Conservation (phyloP, 2,888 invertebrate species). For the Tanypteryx hageni region DNA sequence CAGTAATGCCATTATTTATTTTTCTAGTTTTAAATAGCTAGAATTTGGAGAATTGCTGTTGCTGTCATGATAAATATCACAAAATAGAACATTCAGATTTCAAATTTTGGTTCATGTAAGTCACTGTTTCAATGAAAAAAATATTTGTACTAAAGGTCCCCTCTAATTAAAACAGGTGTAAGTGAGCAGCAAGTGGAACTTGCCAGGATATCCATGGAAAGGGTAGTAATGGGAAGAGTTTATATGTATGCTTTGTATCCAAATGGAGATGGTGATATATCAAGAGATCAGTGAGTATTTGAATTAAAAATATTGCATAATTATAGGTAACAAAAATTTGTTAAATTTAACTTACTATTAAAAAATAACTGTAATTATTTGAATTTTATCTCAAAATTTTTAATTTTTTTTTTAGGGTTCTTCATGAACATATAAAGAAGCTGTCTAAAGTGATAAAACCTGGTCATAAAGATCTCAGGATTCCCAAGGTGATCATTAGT, state of each 20-base stretch:
- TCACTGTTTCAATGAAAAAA: no score
- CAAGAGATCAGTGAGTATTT: constrained; percentile 88
- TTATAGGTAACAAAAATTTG: background rate
- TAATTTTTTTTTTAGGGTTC: constrained; percentile 79
- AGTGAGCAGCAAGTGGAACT: constrained; percentile 84
- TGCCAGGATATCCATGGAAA: constrained; percentile 90
- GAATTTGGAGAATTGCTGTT: no score
- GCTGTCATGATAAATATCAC: no score
- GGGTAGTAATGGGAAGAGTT: constrained; percentile 92
- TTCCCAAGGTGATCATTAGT: constrained; percentile 79
- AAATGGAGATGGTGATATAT: constrained; percentile 96
- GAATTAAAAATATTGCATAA: background rate
- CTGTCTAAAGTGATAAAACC: constrained; percentile 86
- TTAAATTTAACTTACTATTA: background rate
- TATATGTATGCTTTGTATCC: constrained; percentile 97
- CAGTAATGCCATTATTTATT: no score
- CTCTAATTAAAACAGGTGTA: constrained; percentile 78
- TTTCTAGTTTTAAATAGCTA: no score
- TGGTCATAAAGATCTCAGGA: constrained; percentile 87
- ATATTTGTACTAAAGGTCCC: no score
- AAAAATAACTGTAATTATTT: background rate
- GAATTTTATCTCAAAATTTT: background rate
- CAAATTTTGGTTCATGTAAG: no score
- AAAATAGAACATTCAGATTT: no score
- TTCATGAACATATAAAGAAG: constrained; percentile 92